These are phyloP conservation scores for Hydrolagus colliei DNA, from an alignment of 2,797 vertebrate genomes.

Conservation along the genomic window DNA sequence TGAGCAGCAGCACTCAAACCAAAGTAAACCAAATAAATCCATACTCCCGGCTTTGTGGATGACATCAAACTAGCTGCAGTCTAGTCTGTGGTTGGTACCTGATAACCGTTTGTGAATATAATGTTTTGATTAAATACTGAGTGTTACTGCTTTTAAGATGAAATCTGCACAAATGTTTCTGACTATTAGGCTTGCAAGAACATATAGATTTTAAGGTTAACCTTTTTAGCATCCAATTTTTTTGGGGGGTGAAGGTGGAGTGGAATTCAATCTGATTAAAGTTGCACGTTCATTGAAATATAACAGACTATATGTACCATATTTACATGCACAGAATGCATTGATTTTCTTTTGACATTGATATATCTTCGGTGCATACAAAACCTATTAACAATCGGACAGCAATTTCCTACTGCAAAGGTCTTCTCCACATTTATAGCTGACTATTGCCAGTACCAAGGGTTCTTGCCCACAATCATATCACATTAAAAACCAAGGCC, in stretches of 20 bases:
- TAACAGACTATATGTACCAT: not conserved
- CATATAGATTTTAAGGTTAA: not conserved
- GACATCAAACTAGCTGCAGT: not conserved
- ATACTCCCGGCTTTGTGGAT: no score
- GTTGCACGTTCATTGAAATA: not conserved
- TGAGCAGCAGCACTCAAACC: not conserved
- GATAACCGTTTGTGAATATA: not conserved
- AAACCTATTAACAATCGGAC: not conserved
- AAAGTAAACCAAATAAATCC: not conserved
- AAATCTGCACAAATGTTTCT: not conserved
- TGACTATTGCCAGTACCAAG: not conserved
- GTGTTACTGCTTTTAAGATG: not conserved
- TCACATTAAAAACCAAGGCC: slow-evolving; percentile 6
- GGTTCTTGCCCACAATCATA: not conserved
- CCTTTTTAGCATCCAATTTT: not conserved
- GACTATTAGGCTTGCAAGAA: not conserved
- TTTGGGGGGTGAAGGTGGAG: no score
- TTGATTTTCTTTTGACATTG: slow-evolving; percentile 17
- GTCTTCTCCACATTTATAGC: not conserved
- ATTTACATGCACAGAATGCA: not conserved
- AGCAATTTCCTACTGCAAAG: not conserved
- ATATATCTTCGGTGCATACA: not conserved
- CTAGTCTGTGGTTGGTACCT: not conserved
- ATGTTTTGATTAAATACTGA: not conserved
- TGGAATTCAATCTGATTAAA: slow-evolving; percentile 11